Percentiles rank a stretch among this genome's conserved stretches.
phyloP scores from a whole-genome alignment of 1,140 invertebrate species.

The Drosophila obscura region DNA sequence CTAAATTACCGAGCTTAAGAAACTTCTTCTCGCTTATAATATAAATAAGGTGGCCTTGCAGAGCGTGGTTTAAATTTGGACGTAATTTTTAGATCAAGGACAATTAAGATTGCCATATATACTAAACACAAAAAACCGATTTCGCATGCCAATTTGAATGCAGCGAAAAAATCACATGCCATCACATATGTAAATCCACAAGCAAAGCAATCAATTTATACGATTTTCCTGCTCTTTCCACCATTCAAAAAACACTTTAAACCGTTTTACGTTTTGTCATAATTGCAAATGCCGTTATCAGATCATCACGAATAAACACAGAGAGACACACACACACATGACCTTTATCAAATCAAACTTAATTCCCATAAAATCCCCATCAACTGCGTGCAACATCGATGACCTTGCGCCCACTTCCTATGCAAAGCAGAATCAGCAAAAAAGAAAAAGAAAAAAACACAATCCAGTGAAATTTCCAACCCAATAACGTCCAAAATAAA shows the following conservation, averaged over 20 bases:
- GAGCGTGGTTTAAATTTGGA: too few relatives aligned
- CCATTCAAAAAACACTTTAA: constrained; percentile 37
- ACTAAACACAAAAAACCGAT: not conserved
- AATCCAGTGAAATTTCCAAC: constrained; percentile 36
- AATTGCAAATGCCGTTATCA: constrained; percentile 53
- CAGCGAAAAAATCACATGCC: constrained; percentile 6
- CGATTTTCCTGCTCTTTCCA: constrained; percentile 19
- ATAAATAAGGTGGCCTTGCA: too few relatives aligned
- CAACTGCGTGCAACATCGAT: constrained; percentile 46
- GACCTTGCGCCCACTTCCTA: constrained; percentile 49
- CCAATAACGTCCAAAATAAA: constrained; percentile 34
- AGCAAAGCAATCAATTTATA: constrained; percentile 31
- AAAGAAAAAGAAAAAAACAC: not conserved
- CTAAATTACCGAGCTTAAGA: too few relatives aligned
- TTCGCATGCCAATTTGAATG: not conserved
- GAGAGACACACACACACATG: constrained; percentile 16
- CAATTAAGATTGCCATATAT: too few relatives aligned
- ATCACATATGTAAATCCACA: constrained; percentile 22
- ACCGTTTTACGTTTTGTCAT: constrained; percentile 48
- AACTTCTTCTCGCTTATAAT: too few relatives aligned
- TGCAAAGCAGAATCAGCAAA: constrained; percentile 15
- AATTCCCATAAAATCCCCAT: constrained; percentile 59
- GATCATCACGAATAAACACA: constrained; percentile 39
- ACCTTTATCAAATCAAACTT: constrained; percentile 62
- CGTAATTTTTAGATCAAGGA: too few relatives aligned